Evolutionary conservation across 2,797 vertebrate species (phyloP).

Genomic region (Clarias fuscus): DNA sequence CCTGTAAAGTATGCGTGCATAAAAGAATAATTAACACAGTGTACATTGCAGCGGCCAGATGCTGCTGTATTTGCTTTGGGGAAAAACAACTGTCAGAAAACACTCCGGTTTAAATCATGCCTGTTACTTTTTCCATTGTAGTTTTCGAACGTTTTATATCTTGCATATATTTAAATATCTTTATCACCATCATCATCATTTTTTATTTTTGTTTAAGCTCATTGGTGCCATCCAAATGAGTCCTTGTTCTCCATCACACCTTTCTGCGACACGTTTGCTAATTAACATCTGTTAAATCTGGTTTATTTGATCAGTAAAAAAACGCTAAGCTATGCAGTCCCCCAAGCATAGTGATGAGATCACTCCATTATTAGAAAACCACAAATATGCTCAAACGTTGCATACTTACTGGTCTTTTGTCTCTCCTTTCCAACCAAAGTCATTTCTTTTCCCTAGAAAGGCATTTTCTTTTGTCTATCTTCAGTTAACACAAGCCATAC

Average conservation of each 20-base stretch:
- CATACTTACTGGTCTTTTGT: not conserved
- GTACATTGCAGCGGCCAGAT: not conserved
- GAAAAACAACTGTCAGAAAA: not conserved
- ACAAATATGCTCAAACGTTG: not conserved
- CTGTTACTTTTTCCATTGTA: not conserved
- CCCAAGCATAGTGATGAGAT: not conserved
- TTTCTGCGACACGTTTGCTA: not conserved
- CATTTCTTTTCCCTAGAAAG: not conserved
- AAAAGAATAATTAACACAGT: constrained; percentile 10
- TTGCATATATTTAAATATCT: not conserved
- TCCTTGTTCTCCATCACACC: not conserved
- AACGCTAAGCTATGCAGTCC: not conserved
- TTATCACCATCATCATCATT: too few species aligned
- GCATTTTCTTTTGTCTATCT: not conserved
- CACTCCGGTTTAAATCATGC: not conserved
- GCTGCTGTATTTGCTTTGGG: not conserved
- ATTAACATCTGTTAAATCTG: not conserved
- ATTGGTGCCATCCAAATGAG: too few species aligned
- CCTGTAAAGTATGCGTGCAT: not conserved
- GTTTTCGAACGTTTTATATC: not conserved
- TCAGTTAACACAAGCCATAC: constrained; percentile 16
- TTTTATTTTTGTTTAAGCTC: not conserved
- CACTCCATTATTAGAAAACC: constrained; percentile 19
- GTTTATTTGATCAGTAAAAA: not conserved
- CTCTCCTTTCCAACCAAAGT: not conserved